Conservation (phyloP, 2,888 invertebrate species). For the Polyommatus icarus region DNA sequence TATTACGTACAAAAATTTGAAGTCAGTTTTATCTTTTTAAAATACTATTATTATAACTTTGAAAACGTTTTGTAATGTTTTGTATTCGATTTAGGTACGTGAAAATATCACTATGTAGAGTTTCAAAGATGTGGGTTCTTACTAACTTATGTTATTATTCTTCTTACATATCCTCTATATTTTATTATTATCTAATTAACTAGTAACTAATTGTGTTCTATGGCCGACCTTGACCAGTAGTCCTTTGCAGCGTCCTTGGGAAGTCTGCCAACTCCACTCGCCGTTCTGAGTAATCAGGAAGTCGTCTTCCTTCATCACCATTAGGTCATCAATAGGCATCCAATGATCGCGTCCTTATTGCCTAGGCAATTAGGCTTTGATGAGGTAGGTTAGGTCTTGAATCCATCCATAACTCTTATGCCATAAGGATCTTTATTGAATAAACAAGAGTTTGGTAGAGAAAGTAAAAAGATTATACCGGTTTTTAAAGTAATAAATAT, state of each 20-base stretch:
- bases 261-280: constrained; percentile 54
- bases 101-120: not conserved
- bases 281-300: constrained; percentile 51
- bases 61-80: not conserved
- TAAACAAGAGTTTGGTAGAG: not conserved
- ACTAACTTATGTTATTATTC: too few relatives aligned
- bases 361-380: constrained; percentile 35
- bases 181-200: not conserved
- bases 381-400: not conserved
- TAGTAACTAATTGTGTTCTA: not conserved
- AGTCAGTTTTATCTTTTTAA: too few relatives aligned
- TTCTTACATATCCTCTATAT: not conserved
- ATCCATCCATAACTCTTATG: not conserved
- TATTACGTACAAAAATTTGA: too few relatives aligned
- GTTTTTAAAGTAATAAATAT: not conserved
- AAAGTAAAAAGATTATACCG: constrained; percentile 11
- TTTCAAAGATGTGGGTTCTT: too few relatives aligned
- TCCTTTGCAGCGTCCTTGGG: constrained; percentile 71
- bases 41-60: too few relatives aligned
- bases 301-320: constrained; percentile 46
- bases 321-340: constrained; percentile 49
- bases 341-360: constrained; percentile 50
- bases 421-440: not conserved
- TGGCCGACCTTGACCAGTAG: constrained; percentile 62
- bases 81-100: not conserved